phyloP scores from a whole-genome alignment of 2,113 vertebrate genomes.

The Ictidomys tridecemlineatus region DNA sequence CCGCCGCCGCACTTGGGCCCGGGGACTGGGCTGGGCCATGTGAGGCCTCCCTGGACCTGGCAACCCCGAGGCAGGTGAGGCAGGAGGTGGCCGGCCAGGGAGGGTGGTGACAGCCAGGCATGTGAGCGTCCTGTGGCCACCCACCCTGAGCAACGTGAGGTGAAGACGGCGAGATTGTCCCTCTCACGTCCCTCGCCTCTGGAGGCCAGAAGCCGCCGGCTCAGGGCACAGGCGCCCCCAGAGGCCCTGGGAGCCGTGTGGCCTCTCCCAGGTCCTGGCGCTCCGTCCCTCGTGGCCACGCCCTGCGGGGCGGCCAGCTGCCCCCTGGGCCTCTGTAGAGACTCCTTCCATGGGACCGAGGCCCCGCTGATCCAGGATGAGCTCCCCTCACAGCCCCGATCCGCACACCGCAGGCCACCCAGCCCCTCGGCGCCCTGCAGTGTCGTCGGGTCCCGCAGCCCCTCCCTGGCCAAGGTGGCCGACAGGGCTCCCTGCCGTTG shows the following conservation, averaged over 20 bases:
- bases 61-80: not conserved
- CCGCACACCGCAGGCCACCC: too few relatives aligned
- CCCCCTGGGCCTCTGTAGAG: not conserved
- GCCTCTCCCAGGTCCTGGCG: not conserved
- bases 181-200: not conserved
- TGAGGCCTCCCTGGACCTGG: conserved; percentile 32
- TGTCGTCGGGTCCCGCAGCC: not conserved
- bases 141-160: not conserved
- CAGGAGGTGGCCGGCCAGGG: not conserved
- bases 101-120: too few relatives aligned
- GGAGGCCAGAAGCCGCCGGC: not conserved
- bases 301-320: rapidly evolving
- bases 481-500: too few relatives aligned
- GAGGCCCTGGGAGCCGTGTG: too few relatives aligned
- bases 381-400: not conserved
- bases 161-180: rapidly evolving
- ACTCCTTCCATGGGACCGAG: not conserved
- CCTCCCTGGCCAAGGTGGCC: too few relatives aligned
- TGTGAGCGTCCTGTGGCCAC: not conserved
- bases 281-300: rapidly evolving
- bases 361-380: not conserved
- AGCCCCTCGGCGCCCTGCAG: too few relatives aligned
- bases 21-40: conserved; percentile 47
- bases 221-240: not conserved
- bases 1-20: conserved; percentile 15